Evolutionary conservation across 2,888 invertebrate species (phyloP).

Genomic region (Lobophora halterata): DNA sequence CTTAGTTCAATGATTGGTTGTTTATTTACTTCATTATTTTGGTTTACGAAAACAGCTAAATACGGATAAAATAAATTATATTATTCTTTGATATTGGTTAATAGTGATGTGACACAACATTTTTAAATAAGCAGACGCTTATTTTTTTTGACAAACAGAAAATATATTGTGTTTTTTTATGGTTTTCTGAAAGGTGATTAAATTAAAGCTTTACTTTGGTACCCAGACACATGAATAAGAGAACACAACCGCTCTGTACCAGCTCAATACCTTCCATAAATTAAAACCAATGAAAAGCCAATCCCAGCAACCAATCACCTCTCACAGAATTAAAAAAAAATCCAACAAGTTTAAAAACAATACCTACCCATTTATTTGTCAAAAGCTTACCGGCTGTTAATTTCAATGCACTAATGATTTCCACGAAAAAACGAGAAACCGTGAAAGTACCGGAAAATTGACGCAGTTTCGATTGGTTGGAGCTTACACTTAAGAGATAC

Average conservation of each 20-base stretch:
- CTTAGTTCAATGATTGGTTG: neutral
- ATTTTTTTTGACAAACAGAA: too few species aligned
- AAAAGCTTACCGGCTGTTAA: conserved; percentile 50
- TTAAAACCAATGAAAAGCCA: conserved; percentile 1
- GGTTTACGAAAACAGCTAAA: too few species aligned
- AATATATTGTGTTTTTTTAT: too few species aligned
- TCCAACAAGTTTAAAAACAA: conserved; percentile 35
- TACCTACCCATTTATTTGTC: conserved; percentile 42
- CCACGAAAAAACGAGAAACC: conserved; percentile 53
- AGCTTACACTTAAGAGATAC: too few species aligned
- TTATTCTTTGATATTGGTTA: too few species aligned
- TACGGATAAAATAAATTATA: too few species aligned
- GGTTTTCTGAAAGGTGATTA: too few species aligned
- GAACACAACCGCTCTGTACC: neutral
- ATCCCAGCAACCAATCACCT: conserved; percentile 7
- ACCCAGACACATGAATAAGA: too few species aligned
- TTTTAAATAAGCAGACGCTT: too few species aligned
- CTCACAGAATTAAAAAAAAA: conserved; percentile 1
- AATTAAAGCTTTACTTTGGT: too few species aligned
- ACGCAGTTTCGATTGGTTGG: conserved; percentile 50
- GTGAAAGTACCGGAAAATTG: conserved; percentile 69
- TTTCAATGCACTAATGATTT: conserved; percentile 72
- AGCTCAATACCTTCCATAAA: conserved; percentile 1
- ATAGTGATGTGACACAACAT: too few species aligned
- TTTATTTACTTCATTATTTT: conserved; percentile 2